A percentile compares a stretch with the other conserved stretches of the same genome.
Conservation (phyloP, 1,140 invertebrate genomes). For the Drosophila persimilis region DNA sequence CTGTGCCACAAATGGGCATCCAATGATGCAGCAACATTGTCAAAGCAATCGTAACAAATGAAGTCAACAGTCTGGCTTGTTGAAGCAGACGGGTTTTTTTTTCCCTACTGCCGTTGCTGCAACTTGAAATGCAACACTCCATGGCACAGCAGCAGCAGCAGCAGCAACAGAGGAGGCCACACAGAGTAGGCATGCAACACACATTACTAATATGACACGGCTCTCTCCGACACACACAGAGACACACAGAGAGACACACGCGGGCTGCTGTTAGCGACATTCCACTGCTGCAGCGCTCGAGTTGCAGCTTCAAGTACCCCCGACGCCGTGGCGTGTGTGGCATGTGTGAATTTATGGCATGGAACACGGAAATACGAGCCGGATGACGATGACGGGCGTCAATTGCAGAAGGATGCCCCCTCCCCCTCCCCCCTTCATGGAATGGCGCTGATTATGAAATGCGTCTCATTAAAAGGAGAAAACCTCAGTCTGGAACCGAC, state of each 20-base stretch:
- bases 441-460: conserved; percentile 75
- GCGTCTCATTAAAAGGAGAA: conserved; percentile 73
- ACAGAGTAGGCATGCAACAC: conserved; percentile 20
- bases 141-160: conserved; percentile 5
- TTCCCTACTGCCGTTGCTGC: neutral
- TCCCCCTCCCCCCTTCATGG: neutral
- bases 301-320: conserved; percentile 65
- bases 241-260: no score
- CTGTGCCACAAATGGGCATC: conserved; percentile 65
- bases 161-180: conserved; percentile 1
- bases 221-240: neutral
- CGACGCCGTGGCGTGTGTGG: conserved; percentile 47
- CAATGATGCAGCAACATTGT: conserved; percentile 78
- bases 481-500: conserved; percentile 20
- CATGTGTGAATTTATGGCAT: conserved; percentile 70
- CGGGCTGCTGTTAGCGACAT: conserved; percentile 11
- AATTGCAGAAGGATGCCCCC: conserved; percentile 34
- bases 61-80: conserved; percentile 62
- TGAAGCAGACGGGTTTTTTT: neutral
- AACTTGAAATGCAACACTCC: conserved; percentile 19
- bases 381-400: conserved; percentile 51
- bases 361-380: conserved; percentile 67
- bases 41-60: conserved; percentile 80
- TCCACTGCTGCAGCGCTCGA: conserved; percentile 27
- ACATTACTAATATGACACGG: conserved; percentile 56